Conservation (phyloP, 2,888 invertebrate species). For the Taphrorychus bicolor region DNA sequence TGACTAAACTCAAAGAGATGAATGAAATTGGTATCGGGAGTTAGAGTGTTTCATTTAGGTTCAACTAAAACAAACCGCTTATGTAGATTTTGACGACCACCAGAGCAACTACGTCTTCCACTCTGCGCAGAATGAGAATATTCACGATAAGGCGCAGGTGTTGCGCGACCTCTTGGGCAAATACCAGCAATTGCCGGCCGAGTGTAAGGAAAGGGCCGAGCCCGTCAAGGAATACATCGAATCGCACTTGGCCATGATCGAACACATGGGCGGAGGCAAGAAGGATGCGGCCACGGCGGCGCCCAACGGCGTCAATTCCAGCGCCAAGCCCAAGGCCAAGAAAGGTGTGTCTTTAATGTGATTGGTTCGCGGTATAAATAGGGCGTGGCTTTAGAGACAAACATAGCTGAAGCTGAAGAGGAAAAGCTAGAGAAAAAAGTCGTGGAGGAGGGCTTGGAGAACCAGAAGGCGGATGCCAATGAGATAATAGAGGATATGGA, state of each 20-base stretch:
- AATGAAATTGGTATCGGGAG: slow-evolving; percentile 41
- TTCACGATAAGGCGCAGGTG: slow-evolving; percentile 44
- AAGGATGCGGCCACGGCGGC: neutral
- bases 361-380: neutral
- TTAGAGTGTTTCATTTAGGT: neutral
- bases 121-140: slow-evolving; percentile 36
- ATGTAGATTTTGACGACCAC: slow-evolving; percentile 43
- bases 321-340: slow-evolving; percentile 15
- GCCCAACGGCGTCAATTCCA: neutral
- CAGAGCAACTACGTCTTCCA: slow-evolving; percentile 48
- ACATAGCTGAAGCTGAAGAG: neutral
- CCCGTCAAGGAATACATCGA: slow-evolving; percentile 56
- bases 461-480: slow-evolving; percentile 48
- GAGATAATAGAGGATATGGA: slow-evolving; percentile 41
- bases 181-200: slow-evolving; percentile 52
- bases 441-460: slow-evolving; percentile 49
- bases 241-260: slow-evolving; percentile 52
- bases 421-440: slow-evolving; percentile 45
- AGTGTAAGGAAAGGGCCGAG: slow-evolving; percentile 53
- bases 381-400: slow-evolving; percentile 13
- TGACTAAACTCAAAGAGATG: slow-evolving; percentile 44
- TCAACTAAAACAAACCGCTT: neutral
- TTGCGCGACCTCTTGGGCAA: slow-evolving; percentile 51
- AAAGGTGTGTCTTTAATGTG: too few relatives aligned
- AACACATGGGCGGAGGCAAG: slow-evolving; percentile 30